These are phyloP conservation scores for Steatocranus sp. DNA, from an alignment of 2,797 vertebrate species.

Conservation along the genomic window DNA sequence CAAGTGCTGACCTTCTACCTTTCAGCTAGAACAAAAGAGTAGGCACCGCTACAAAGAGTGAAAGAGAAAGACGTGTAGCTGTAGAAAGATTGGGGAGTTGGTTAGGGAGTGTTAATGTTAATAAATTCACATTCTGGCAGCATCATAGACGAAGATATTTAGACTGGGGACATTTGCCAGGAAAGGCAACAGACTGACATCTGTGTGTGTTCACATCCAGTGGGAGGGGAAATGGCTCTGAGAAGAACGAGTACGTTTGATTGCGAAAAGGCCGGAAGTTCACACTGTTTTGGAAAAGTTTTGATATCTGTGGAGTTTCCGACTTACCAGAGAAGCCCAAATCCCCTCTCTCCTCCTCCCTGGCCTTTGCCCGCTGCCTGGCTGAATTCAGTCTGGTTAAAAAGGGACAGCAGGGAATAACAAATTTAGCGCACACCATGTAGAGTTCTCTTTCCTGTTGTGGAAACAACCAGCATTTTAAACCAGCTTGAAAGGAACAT, in stretches of 20 bases:
- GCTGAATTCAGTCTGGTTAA: slow-evolving; percentile 46
- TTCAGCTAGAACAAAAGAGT: neutral
- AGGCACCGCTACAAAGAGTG: neutral
- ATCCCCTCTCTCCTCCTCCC: slow-evolving; percentile 19
- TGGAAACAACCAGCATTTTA: neutral
- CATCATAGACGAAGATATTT: slow-evolving; percentile 40
- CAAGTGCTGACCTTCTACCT: slow-evolving; percentile 35
- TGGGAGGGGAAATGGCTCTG: slow-evolving; percentile 29
- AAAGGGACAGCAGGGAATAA: slow-evolving; percentile 10
- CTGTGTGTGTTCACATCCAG: slow-evolving; percentile 35
- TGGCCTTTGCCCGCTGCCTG: neutral
- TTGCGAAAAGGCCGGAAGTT: slow-evolving; percentile 33
- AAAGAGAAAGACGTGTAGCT: neutral
- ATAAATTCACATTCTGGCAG: slow-evolving; percentile 34
- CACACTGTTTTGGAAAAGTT: slow-evolving; percentile 43
- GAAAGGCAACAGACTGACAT: slow-evolving; percentile 45
- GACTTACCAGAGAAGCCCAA: slow-evolving; percentile 53
- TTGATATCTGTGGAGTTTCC: slow-evolving; percentile 17
- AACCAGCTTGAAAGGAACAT: neutral
- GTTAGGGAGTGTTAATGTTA: slow-evolving; percentile 24
- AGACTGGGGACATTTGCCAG: slow-evolving; percentile 33
- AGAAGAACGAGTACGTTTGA: slow-evolving; percentile 40
- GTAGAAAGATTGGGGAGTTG: neutral
- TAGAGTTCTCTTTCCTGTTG: neutral
- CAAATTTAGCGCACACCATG: neutral